Evolutionary conservation across 2,113 vertebrate species (phyloP).

Genomic region (Falcunculus frontatus): DNA sequence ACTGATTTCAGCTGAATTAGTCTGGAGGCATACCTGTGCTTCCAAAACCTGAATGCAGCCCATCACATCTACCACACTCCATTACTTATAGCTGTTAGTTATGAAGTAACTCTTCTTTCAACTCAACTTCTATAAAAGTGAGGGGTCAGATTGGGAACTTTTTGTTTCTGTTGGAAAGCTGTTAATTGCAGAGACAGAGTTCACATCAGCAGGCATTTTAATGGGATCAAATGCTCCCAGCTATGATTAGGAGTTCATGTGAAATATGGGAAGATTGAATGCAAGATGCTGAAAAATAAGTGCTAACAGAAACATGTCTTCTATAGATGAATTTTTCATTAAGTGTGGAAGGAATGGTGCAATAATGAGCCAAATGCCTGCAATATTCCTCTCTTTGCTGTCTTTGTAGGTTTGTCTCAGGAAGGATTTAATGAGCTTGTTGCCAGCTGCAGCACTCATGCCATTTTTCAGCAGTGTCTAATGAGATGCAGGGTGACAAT

Average conservation of each 20-base stretch:
- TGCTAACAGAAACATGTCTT: not conserved
- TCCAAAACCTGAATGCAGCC: not conserved
- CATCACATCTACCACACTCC: not conserved
- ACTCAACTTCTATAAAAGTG: not conserved
- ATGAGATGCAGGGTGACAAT: not conserved
- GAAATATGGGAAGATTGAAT: not conserved
- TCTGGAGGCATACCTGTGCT: not conserved
- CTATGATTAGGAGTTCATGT: not conserved
- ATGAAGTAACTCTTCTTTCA: not conserved
- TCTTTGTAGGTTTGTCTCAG: not conserved
- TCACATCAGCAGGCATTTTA: not conserved
- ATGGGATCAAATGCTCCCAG: not conserved
- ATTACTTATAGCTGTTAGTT: not conserved
- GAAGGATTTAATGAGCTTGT: not conserved
- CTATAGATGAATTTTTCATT: slow-evolving; percentile 9
- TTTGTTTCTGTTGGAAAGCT: not conserved
- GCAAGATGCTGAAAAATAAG: not conserved
- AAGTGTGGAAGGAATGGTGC: not conserved
- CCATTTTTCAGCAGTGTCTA: not conserved
- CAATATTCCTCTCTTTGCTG: not conserved
- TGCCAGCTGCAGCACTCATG: not conserved
- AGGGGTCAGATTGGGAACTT: not conserved
- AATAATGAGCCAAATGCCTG: not conserved
- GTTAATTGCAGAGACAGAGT: not conserved
- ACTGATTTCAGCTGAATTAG: not conserved